Evolutionary conservation across 1,140 invertebrate genomes (phyloP), one percentile per base, ranked within the genome.

Genomic region (Maniola jurtina): DNA sequence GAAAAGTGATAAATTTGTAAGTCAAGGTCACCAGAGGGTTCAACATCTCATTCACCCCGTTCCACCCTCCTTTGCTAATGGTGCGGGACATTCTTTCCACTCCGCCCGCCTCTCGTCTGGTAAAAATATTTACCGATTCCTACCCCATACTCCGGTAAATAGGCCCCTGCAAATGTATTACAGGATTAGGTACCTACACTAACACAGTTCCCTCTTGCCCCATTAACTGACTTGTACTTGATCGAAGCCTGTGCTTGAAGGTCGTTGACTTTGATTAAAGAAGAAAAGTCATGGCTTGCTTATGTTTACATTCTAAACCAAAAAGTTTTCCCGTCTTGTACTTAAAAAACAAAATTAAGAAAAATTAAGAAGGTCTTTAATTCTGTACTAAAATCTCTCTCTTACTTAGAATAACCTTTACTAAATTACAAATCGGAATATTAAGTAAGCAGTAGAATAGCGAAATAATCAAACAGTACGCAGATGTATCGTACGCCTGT

Each of bases 11-110:
- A 89, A 89, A 87, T 87, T 80, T 83, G 73, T 59, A 33, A 83
- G 84, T 88, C 87, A 88, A 89, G 87, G 87, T 88, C 84, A 80
- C 15, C 72, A 64, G 82, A 86, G 82, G 84, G 83, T 87, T 88
- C 81, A 84, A 84, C 78, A 81, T 84, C 76, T 76, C 80, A 81
- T 83, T 85, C 80, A 86, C 86, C 84, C 84, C 77, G 77, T 83
- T 77, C 74, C 71, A 80, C 85, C 82, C 84, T 75, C 75, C 75
- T 45, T 45, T 61, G 73, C 74, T 87, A 84, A 87, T 83, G 83
- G 78, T 80, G 75, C 79, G 75, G 77, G 80, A 77, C 55, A 81
- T 85, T 89, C 84, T 87, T 86, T 86, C 62, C 66, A 58, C 75
- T 71, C 75, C 69, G 58, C 52, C 56, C 69, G 61, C 45, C 59